Evolutionary conservation across 2,113 vertebrate genomes (phyloP).

Genomic region (Drymodes brunneopygia): DNA sequence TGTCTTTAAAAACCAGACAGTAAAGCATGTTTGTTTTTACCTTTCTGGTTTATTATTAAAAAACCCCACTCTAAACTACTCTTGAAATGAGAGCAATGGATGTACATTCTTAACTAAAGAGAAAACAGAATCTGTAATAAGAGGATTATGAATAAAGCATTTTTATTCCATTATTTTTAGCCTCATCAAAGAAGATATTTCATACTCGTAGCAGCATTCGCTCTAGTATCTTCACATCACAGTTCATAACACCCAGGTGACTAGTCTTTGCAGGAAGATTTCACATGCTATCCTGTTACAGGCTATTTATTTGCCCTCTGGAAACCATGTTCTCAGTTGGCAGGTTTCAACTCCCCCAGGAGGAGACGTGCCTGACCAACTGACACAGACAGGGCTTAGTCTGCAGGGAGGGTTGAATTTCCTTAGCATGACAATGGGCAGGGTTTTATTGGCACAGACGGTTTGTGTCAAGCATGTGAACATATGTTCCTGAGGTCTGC

Average conservation of each 20-base stretch:
- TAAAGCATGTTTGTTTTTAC: neutral
- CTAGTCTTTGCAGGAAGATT: constrained; percentile 36
- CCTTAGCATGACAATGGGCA: constrained; percentile 33
- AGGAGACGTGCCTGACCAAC: constrained; percentile 11
- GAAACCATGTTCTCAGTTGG: constrained; percentile 17
- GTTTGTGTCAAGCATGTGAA: constrained; percentile 49
- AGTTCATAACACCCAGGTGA: constrained; percentile 40
- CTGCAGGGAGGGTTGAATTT: constrained; percentile 24
- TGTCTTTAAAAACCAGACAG: neutral
- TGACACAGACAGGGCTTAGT: neutral
- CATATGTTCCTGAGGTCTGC: constrained; percentile 26
- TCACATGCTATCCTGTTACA: constrained; percentile 36
- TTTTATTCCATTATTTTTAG: constrained; percentile 31
- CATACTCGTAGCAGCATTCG: neutral
- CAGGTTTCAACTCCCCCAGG: neutral
- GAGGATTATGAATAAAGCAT: neutral
- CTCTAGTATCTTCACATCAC: constrained; percentile 6
- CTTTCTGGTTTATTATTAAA: neutral
- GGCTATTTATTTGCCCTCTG: constrained; percentile 39
- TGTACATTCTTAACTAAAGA: neutral
- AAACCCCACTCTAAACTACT: neutral
- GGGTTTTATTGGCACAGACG: constrained; percentile 33
- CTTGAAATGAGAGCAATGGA: neutral
- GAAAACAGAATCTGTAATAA: neutral
- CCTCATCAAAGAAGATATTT: constrained; percentile 12